These are phyloP conservation scores for Brachynemurus nebulosus DNA, from an alignment of 2,888 invertebrate species.

Conservation along the genomic window DNA sequence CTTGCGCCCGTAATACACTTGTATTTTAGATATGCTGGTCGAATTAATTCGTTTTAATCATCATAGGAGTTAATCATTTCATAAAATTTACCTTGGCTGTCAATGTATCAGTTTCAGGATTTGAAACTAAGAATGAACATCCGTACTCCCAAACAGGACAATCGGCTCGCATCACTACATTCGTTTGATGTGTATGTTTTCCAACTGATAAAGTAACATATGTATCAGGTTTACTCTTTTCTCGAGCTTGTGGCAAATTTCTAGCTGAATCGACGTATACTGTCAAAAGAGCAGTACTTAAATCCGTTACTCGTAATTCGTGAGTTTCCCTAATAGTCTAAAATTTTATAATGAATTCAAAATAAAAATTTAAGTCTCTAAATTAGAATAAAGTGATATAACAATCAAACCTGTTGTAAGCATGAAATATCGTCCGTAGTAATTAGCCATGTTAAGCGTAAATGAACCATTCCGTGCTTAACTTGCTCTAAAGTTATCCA, in stretches of 20 bases:
- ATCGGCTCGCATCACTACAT: slow-evolving; percentile 62
- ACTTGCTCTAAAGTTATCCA: slow-evolving; percentile 93
- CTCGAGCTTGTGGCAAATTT: slow-evolving; percentile 65
- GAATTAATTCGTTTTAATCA: too few species aligned
- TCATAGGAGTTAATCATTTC: too few species aligned
- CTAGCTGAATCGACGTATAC: slow-evolving; percentile 88
- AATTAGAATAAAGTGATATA: too few species aligned
- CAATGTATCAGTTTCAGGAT: slow-evolving; percentile 79
- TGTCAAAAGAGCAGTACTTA: slow-evolving; percentile 65
- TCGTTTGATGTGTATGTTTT: slow-evolving; percentile 57
- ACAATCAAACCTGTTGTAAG: slow-evolving; percentile 52
- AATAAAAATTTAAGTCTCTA: background rate
- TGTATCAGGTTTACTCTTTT: slow-evolving; percentile 67
- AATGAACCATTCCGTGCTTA: slow-evolving; percentile 85
- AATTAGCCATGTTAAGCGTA: slow-evolving; percentile 80
- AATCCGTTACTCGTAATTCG: slow-evolving; percentile 54
- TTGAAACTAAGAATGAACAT: slow-evolving; percentile 81
- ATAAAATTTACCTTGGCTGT: slow-evolving; percentile 58
- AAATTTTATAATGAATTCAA: background rate
- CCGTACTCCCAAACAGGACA: slow-evolving; percentile 93
- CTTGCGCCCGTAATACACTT: too few species aligned
- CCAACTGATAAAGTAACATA: slow-evolving; percentile 69
- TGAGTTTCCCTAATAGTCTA: slow-evolving; percentile 64
- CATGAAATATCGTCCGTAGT: slow-evolving; percentile 57
- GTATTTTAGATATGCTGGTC: too few species aligned